Base-by-base conservation (phyloP, 2,888 invertebrate genomes). In the Silvanus unidentatus region DNA sequence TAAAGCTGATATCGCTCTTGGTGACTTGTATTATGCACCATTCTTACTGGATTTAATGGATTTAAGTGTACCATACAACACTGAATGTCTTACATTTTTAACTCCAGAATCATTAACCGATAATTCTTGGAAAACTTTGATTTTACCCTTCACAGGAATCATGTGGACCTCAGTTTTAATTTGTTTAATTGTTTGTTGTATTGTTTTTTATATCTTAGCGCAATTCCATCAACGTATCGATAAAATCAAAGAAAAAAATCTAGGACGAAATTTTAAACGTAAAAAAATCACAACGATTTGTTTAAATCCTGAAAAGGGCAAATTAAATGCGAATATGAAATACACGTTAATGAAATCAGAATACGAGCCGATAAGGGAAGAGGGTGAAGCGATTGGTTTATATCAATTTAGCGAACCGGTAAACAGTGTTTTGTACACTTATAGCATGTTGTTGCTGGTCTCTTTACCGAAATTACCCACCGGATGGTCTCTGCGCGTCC, bases 61-160 rank as follows among this genome's bases (percentile, higher is more conserved):
- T 65, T 70, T 91, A 30, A 85, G 84, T 42, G 75, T 79, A 38
- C 88, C 90, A 0, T 90, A 90, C 51, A 85, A 82, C n/a, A 80
- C 85, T 0, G 86, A 89, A 63, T 91, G 90, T 60, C 75, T 89
- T 58, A 90, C 90, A 1, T 91, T 91, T 62, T 66, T 91, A 12
- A 89, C 90, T 0, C 89, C 89, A 0, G 89, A 89, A 69, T 81
- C 88, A 0, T 72, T 85, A 12, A 80, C 80, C 1, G 88, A 90
- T 63, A 88, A 88, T 59, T 86, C 89, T 1, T 90, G 90, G 90
- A 85, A 84, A 66, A 86, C 89, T 1, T 73, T 91, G 5, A 82
- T 89, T 59, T 71, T 86, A 53, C 90, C 90, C 1, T 89, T 41
- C 64, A 88, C 86, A 52, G 70, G 80, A 1, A 74, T 79, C 51